Conservation (phyloP, 2,113 vertebrate species). For the Isurus oxyrinchus region DNA sequence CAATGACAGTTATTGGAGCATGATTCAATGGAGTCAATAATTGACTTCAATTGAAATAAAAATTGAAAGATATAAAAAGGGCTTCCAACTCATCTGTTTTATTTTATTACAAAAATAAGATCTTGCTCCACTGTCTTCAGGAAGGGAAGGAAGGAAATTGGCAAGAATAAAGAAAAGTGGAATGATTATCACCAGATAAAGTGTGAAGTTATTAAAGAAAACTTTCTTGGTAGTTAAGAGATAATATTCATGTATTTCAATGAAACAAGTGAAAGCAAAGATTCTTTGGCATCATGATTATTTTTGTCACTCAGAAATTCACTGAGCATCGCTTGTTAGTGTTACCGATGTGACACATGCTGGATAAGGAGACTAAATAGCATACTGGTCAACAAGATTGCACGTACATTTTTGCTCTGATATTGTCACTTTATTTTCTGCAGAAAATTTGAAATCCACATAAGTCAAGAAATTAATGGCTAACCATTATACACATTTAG, state of each 20-base stretch:
- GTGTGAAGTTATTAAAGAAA: constrained; percentile 7
- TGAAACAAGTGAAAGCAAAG: not conserved
- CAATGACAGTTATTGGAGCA: not conserved
- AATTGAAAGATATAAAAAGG: not conserved
- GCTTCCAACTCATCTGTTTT: not conserved
- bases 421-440: not conserved
- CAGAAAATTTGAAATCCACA: not conserved
- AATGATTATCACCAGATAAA: not conserved
- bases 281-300: not conserved
- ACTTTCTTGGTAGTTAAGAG: not conserved
- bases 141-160: not conserved
- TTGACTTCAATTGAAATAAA: not conserved
- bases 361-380: not conserved
- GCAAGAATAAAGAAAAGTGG: not conserved
- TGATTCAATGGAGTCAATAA: not conserved
- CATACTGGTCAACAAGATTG: not conserved
- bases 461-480: not conserved
- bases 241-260: not conserved
- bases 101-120: not conserved
- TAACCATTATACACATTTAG: not conserved
- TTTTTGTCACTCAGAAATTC: not conserved
- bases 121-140: not conserved
- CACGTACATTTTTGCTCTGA: not conserved
- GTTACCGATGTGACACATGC: not conserved
- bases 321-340: not conserved